Evolutionary conservation across 2,797 vertebrate species (phyloP), one percentile per base, ranked within the genome.

Genomic region (Urophycis tenuis): DNA sequence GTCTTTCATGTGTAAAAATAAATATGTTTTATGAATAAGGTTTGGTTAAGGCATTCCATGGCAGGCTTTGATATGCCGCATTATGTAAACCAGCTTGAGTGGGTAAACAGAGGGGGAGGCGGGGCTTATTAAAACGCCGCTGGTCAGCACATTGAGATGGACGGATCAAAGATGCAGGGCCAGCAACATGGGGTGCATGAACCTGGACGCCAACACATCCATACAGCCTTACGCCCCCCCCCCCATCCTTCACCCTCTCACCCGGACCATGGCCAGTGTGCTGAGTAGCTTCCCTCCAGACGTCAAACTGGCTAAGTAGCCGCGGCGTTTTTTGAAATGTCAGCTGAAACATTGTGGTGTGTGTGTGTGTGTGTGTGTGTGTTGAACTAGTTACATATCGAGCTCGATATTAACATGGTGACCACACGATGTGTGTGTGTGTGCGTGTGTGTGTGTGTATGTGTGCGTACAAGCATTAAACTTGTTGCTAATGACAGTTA

Each of bases 71-170:
- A 89, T 87, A 86, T 84, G 32, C 76, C 70, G 81, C 82, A 85
- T 87, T 85, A 88, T 87, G 84, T 85, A 87, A 88, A 87, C 85
- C 86, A 83, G 83, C 78, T 86, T 88, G 84, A 87, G 88, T 83
- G 86, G 83, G 83, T 85, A 87, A 89, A 87, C 80, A 87, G 86
- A 77, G 77, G 39, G 70, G 35, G 71, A 77, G 67, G 71, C 69
- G 79, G 82, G 83, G 82, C 76, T 86, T 83, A 85, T 86, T 82
- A 85, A 78, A 74, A 79, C 78, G 75, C 85, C 80, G 81, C 82
- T 81, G 82, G 82, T 81, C 81, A 86, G 85, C 81, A 76, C 72
- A 84, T 79, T 85, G 76, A 86, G 85, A 84, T 82, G 53, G 74
- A 77, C 78, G 32, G 73, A 87, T 85, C 81, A 88, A 84, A 88